Conservation (phyloP, 2,797 vertebrate species). For the Pseudochromis fuscus region DNA sequence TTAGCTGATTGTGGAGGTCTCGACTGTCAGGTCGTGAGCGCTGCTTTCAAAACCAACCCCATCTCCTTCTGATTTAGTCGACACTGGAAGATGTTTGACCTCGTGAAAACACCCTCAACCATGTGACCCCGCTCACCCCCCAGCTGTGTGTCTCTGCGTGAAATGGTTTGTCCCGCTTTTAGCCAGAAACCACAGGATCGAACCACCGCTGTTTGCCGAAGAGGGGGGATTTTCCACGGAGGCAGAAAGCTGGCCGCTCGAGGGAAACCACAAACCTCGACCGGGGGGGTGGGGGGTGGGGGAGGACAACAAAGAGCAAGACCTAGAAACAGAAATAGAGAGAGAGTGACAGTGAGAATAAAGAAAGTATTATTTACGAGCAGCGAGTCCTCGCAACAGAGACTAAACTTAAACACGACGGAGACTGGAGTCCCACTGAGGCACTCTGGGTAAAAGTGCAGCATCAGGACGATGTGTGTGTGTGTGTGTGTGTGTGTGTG, state of each 20-base stretch:
- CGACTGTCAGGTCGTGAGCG: neutral
- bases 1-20: too few species aligned
- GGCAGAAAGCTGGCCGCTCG: slow-evolving; percentile 39
- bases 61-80: neutral
- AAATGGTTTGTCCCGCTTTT: slow-evolving; percentile 64
- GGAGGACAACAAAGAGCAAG: slow-evolving; percentile 29
- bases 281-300: neutral
- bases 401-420: slow-evolving; percentile 60
- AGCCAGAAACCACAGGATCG: slow-evolving; percentile 57
- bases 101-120: neutral
- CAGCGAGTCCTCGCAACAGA: slow-evolving; percentile 37
- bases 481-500: slow-evolving; percentile 30
- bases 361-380: slow-evolving; percentile 58
- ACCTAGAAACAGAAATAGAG: slow-evolving; percentile 36
- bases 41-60: neutral
- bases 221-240: slow-evolving; percentile 65
- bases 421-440: slow-evolving; percentile 55
- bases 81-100: slow-evolving; percentile 27
- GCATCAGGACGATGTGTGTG: slow-evolving; percentile 39
- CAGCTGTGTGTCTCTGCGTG: slow-evolving; percentile 34
- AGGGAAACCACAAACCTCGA: slow-evolving; percentile 44
- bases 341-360: slow-evolving; percentile 22
- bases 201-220: slow-evolving; percentile 41
- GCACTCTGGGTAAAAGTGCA: slow-evolving; percentile 52
- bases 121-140: slow-evolving; percentile 28